Evolutionary conservation across 2,113 vertebrate species (phyloP), one percentile per base, ranked within the genome.

Genomic region (Zosterops borbonicus): DNA sequence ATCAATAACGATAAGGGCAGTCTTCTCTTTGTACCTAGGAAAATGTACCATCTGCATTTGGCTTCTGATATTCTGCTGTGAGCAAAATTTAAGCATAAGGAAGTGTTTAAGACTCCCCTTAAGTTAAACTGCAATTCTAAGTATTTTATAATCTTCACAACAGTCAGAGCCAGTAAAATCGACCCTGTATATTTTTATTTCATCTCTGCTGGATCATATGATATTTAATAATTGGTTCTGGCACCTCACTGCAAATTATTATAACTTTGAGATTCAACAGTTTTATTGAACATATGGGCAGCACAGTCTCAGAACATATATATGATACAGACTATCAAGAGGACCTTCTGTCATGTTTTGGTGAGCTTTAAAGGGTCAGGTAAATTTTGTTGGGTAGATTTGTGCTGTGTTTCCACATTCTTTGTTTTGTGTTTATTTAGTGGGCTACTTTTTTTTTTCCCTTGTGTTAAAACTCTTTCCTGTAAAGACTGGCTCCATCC

Each of bases 221-320:
- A 98, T 98, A 98, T 98, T 98, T 98, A 98, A 98, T 98, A 98
- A 98, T 98, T 98, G 98, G 97, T 98, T 98, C 98, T 98, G 98
- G 98, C 98, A 98, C 98, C 98, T 98, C 89, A 74, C 92, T 98
- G 98, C 97, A 98, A 98, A 98, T 98, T 98, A 98, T 98, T 98
- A 98, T 98, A 98, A 98, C 97, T 98, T 98, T 98, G 97, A 97
- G 97, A 97, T 98, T 97, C 98, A 98, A 98, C 98, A 98, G 98
- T 98, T 98, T 98, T 98, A 98, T 97, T 96, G 98, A 98, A 98
- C 98, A 98, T 98, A 98, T 98, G 98, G 98, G 97, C 96, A 96
- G 88, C 96, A 97, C 97, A 98, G 97, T 94, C 96, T 98, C 97
- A 90, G 96, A 98, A 98, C 95, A 96, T 98, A 98, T 98, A 98